Conservation (phyloP, 2,888 invertebrate species). For the Dione vanillae region DNA sequence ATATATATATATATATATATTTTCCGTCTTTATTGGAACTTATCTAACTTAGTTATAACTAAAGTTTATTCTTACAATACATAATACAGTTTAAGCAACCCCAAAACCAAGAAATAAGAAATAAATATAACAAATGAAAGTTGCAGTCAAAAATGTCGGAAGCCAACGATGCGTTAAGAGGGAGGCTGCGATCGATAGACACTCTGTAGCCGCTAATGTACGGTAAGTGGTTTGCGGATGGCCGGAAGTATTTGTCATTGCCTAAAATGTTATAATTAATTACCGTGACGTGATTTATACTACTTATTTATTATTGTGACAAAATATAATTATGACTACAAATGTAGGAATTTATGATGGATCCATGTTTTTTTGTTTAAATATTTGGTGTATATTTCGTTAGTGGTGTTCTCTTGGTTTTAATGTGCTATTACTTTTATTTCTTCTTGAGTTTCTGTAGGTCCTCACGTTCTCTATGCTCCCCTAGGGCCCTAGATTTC, state of each 20-base stretch:
- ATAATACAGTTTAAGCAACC: background rate
- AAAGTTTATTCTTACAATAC: background rate
- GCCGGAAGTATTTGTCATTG: constrained; percentile 1
- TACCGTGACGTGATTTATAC: constrained; percentile 3
- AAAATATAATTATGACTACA: background rate
- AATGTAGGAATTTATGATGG: background rate
- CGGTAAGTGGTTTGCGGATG: constrained; percentile 19
- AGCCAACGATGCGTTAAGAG: constrained; percentile 19
- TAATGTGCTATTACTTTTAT: too few species aligned
- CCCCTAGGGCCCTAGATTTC: too few species aligned
- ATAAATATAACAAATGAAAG: constrained; percentile 28
- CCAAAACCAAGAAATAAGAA: constrained; percentile 14
- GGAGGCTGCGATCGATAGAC: constrained; percentile 35
- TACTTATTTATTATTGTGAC: background rate
- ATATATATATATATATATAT: too few species aligned
- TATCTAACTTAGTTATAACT: too few species aligned
- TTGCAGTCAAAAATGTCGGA: constrained; percentile 22
- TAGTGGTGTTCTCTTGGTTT: too few species aligned
- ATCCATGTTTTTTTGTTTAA: too few species aligned
- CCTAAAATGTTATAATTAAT: constrained; percentile 21
- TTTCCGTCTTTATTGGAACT: background rate
- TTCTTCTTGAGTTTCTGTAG: too few species aligned
- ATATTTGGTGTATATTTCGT: too few species aligned
- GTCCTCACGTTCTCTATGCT: too few species aligned
- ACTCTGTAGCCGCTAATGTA: constrained; percentile 45